phyloP scores from a whole-genome alignment of 2,797 vertebrate genomes.

The Cyprinella venusta region DNA sequence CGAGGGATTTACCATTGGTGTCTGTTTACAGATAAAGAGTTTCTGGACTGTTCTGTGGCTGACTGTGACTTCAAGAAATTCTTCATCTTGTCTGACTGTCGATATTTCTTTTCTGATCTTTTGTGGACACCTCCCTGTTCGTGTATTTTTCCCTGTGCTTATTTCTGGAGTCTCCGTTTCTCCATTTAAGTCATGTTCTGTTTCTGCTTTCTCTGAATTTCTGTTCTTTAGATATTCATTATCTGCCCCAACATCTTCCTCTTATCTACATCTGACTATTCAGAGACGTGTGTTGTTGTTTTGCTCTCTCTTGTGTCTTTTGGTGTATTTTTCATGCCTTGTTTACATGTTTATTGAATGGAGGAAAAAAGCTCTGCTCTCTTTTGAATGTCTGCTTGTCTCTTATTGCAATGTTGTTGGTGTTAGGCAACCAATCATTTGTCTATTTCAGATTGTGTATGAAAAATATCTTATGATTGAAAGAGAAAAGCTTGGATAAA shows the following conservation, averaged over 20 bases:
- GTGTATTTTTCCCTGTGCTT: neutral
- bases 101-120: constrained; percentile 15
- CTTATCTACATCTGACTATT: constrained; percentile 20
- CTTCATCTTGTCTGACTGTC: constrained; percentile 42
- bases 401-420: constrained; percentile 23
- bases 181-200: constrained; percentile 42
- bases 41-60: constrained; percentile 55
- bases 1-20: constrained; percentile 27
- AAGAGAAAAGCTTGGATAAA: neutral
- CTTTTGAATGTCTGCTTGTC: constrained; percentile 42
- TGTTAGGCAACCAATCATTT: neutral
- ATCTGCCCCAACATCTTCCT: constrained; percentile 30
- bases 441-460: neutral
- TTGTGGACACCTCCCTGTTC: constrained; percentile 39
- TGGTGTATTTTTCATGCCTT: constrained; percentile 54
- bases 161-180: constrained; percentile 64
- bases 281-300: constrained; percentile 21
- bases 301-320: constrained; percentile 33
- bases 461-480: constrained; percentile 2
- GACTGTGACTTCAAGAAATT: constrained; percentile 55
- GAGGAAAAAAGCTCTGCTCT: constrained; percentile 44
- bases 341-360: constrained; percentile 53
- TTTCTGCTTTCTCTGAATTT: constrained; percentile 32
- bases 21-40: constrained; percentile 60
- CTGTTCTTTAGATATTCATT: constrained; percentile 20